Base-by-base conservation (phyloP, 2,888 invertebrate genomes). In the Biston betularia region DNA sequence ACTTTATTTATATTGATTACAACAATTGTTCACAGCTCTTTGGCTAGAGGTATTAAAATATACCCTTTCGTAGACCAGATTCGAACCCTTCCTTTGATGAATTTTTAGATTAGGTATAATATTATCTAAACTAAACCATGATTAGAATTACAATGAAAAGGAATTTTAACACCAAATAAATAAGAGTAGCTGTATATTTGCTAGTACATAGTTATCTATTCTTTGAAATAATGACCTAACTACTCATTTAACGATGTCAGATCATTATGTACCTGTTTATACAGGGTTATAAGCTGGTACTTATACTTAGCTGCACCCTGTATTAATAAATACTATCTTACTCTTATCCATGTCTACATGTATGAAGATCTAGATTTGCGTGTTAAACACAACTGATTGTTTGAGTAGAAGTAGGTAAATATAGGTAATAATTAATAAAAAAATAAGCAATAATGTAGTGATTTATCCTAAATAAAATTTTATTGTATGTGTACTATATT, bases 141-240 rank as follows among this genome's bases (percentile, higher is more conserved):
- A 70, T 67, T 68, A 65, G 68, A 69, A 68, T 64, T 38, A 71
- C 62, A 62, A 72, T 63, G 68, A 75, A 75, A 85, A 85, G 79
- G 87, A 73, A 83, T 65, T 71, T 76, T 75, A 75, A 88, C 88
- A 88, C 88, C 88, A 88, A 69, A 85, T 75, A 11, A 75, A 88
- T 68, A 85, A 74, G 11, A 75, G 79, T 87, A 87, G 83, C 61
- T 70, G 70, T 75, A 82, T 56, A 55, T 65, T 46, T 50, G 49
- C 49, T 54, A 38, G 45, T 63, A 59, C 10, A n/a, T n/a, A 56
- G 11, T 50, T 42, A 63, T 49, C 46, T 60, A 52, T 33, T 33
- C 4, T 14, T 11, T 42, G 33, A 7, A n/a, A 34, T 35, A 50
- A 50, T n/a, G 50, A 12, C 35, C 34, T 50, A 8, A 50, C 35